Evolutionary conservation across 2,888 invertebrate genomes (phyloP).

Genomic region (Pristionchus mayeri): DNA sequence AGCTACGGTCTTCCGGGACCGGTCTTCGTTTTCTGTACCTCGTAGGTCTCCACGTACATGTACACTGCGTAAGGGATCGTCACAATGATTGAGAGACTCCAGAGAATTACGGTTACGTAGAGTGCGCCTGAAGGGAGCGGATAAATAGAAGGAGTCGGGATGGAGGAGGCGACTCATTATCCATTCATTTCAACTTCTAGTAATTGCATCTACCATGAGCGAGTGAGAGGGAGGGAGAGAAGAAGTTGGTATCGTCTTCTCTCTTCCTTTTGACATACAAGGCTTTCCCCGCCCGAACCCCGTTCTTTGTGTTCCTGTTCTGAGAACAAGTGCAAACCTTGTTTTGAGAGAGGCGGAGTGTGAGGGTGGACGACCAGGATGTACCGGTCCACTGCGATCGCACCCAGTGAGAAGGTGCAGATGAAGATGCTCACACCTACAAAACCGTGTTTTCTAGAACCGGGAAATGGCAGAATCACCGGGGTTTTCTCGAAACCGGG

Average conservation of each 20-base stretch:
- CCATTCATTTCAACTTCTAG: conserved; percentile 38
- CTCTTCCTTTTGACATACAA: conserved; percentile 10
- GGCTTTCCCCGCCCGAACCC: neutral
- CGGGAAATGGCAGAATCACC: conserved; percentile 36
- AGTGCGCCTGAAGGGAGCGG: conserved; percentile 50
- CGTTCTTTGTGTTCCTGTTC: conserved; percentile 25
- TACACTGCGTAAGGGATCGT: conserved; percentile 91
- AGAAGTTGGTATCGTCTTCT: conserved; percentile 18
- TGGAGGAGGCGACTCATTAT: neutral
- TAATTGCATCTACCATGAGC: conserved; percentile 39
- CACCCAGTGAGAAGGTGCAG: conserved; percentile 93
- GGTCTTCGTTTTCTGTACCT: conserved; percentile 53
- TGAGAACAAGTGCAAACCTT: conserved; percentile 51
- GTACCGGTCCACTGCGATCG: conserved; percentile 97
- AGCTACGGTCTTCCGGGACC: conserved; percentile 13
- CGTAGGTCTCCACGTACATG: conserved; percentile 79
- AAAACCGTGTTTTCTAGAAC: too few relatives aligned
- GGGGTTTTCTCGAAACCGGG: too few relatives aligned
- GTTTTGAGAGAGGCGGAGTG: conserved; percentile 62
- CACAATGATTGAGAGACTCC: conserved; percentile 84
- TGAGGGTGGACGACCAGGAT: conserved; percentile 82
- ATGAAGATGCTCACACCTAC: conserved; percentile 94
- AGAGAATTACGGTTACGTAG: conserved; percentile 61
- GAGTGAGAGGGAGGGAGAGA: neutral
- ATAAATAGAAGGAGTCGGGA: conserved; percentile 17